These are phyloP conservation scores for Aegithalos caudatus DNA, from an alignment of 2,113 vertebrate species.

Conservation along the genomic window DNA sequence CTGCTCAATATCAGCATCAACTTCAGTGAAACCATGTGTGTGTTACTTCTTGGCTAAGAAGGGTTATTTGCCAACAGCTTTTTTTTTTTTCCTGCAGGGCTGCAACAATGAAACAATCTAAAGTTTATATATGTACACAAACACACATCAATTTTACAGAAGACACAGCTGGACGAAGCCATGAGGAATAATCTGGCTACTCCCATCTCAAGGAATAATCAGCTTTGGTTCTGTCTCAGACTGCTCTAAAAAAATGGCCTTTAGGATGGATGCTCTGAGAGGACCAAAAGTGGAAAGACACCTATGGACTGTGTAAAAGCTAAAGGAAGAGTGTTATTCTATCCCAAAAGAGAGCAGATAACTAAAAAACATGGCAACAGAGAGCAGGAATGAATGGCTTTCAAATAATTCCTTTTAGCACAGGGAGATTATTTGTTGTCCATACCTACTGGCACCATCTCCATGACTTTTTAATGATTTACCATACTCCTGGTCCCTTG, in stretches of 20 bases:
- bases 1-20: neutral
- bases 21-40: neutral
- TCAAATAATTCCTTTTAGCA: neutral
- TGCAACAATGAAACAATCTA: neutral
- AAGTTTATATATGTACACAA: neutral
- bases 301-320: rapidly evolving
- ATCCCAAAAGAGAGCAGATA: neutral
- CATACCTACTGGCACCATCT: neutral
- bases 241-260: neutral
- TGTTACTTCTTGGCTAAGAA: neutral
- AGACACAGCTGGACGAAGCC: neutral
- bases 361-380: neutral
- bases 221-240: neutral
- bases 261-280: neutral
- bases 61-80: neutral
- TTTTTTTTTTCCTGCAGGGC: neutral
- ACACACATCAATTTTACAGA: neutral
- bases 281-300: neutral
- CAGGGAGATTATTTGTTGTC: neutral
- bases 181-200: neutral
- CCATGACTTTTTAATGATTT: neutral
- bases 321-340: neutral
- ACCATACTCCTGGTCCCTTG: neutral
- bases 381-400: neutral
- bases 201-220: neutral